Conservation (phyloP, 2,113 vertebrate genomes). For the Xiphias gladius region DNA sequence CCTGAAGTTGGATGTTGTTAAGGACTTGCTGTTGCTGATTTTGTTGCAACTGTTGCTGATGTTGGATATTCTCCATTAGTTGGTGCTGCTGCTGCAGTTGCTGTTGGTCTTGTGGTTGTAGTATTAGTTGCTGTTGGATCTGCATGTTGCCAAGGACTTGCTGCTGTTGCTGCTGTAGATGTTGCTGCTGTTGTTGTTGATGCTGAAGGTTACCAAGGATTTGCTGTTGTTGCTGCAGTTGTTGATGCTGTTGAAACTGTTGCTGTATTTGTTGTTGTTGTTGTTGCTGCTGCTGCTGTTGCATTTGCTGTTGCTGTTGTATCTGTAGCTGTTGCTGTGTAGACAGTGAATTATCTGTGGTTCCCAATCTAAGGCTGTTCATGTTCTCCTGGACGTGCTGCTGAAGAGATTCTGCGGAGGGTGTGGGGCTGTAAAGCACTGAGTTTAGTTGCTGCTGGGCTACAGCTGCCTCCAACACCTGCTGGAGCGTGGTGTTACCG, state of each 20-base stretch:
- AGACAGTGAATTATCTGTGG: slow-evolving; percentile 86
- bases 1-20: slow-evolving; percentile 77
- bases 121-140: slow-evolving; percentile 80
- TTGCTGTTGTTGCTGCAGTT: slow-evolving; percentile 72
- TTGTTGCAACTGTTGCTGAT: slow-evolving; percentile 76
- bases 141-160: slow-evolving; percentile 79
- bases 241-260: slow-evolving; percentile 66
- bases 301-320: slow-evolving; percentile 75
- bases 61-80: slow-evolving; percentile 81
- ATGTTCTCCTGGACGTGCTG: slow-evolving; percentile 88
- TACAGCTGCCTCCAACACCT: slow-evolving; percentile 83
- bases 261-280: slow-evolving; percentile 66
- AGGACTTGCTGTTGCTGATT: slow-evolving; percentile 78
- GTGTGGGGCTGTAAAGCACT: slow-evolving; percentile 82
- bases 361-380: slow-evolving; percentile 90
- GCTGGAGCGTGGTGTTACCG: slow-evolving; percentile 75
- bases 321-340: slow-evolving; percentile 88
- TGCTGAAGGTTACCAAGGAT: slow-evolving; percentile 75
- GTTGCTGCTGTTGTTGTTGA: slow-evolving; percentile 71
- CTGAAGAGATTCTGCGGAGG: slow-evolving; percentile 83
- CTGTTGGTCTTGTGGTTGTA: slow-evolving; percentile 88
- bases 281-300: slow-evolving; percentile 63
- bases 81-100: slow-evolving; percentile 80
- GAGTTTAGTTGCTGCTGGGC: slow-evolving; percentile 85
- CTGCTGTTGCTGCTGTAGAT: slow-evolving; percentile 70